Evolutionary conservation across 2,797 vertebrate genomes (phyloP).

Genomic region (Lagorchestes hirsutus): DNA sequence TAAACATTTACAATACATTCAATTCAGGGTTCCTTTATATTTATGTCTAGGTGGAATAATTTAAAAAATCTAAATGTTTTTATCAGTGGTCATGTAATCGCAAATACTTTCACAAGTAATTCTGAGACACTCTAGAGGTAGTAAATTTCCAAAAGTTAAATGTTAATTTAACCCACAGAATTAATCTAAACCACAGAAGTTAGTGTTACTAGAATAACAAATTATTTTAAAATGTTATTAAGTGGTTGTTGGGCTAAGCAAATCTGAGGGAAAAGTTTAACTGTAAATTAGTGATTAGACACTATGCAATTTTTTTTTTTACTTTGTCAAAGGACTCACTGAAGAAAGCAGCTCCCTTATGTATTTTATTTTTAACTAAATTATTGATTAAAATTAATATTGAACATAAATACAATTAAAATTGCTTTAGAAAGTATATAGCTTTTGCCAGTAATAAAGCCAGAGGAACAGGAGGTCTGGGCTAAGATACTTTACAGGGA

Average conservation of each 20-base stretch:
- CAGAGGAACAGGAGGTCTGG: too few relatives aligned
- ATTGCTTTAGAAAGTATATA: not conserved
- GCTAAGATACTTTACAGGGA: too few relatives aligned
- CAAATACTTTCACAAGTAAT: not conserved
- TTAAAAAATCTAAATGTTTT: not conserved
- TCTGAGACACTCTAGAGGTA: not conserved
- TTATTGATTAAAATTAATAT: not conserved
- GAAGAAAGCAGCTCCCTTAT: not conserved
- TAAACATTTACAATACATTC: not conserved
- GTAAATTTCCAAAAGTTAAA: not conserved
- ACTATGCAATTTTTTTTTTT: not conserved
- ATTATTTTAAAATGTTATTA: not conserved
- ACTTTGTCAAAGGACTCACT: not conserved
- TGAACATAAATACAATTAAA: not conserved
- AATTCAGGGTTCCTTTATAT: conserved; percentile 20
- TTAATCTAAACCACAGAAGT: not conserved
- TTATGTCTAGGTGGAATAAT: not conserved
- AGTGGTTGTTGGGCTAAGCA: not conserved
- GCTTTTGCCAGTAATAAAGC: too few relatives aligned
- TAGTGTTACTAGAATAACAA: not conserved
- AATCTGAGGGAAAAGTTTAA: not conserved
- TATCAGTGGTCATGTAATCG: not conserved
- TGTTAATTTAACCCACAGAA: not conserved
- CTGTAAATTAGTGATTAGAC: not conserved
- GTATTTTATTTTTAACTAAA: not conserved